Percentiles rank a stretch among this genome's conserved stretches.
phyloP scores from a whole-genome alignment of 2,797 vertebrate species.

The Mormyrus hasselquistii region DNA sequence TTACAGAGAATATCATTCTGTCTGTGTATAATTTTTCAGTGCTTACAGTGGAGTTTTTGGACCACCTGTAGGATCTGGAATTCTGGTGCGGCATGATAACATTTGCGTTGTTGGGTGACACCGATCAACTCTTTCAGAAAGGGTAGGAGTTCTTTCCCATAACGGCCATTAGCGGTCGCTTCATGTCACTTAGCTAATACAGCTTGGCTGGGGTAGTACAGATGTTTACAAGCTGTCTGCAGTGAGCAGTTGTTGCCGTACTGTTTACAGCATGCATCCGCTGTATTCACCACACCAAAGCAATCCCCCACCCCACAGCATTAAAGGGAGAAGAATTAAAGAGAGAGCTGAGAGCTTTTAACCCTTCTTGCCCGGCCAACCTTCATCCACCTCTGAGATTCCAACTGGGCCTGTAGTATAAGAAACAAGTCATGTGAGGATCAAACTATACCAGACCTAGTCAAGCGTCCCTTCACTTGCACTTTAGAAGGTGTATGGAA shows the following conservation, averaged over 20 bases:
- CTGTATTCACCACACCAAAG: not conserved
- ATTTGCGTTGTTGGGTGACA: not conserved
- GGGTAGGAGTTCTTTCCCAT: not conserved
- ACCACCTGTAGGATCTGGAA: not conserved
- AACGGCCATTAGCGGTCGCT: not conserved
- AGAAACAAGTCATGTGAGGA: not conserved
- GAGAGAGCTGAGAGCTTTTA: not conserved
- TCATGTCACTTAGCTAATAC: not conserved
- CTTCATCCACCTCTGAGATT: not conserved
- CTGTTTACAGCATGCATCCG: not conserved
- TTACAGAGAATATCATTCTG: not conserved
- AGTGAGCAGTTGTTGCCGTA: not conserved
- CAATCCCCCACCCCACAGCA: not conserved
- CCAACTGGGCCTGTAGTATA: not conserved
- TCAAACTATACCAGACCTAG: not conserved
- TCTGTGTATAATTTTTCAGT: not conserved
- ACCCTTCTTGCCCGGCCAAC: not conserved
- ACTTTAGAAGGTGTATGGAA: not conserved
- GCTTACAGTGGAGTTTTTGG: not conserved
- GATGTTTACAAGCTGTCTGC: not conserved
- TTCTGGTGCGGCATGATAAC: not conserved
- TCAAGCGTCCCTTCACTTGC: not conserved
- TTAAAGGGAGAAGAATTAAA: not conserved
- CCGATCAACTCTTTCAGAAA: not conserved
- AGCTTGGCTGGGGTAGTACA: not conserved